Evolutionary conservation across 2,113 vertebrate genomes (phyloP), one percentile per base, ranked within the genome.

Genomic region (Macrotus californicus): DNA sequence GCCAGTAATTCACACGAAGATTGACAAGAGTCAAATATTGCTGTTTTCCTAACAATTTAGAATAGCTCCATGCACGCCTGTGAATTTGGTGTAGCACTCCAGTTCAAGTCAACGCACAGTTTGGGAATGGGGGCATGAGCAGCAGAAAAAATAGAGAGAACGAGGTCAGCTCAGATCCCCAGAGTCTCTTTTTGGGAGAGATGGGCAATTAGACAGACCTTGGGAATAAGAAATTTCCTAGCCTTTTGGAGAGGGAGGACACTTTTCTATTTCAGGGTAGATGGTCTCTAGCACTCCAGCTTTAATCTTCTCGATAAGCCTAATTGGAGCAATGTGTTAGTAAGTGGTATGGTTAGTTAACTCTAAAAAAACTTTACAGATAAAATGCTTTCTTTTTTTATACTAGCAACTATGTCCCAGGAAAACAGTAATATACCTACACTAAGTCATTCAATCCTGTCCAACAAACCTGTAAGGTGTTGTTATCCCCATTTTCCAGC

Each of bases 61-160:
- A 85, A n/a, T 50, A 9, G 46, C 36, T 22, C 12, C 7, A 0
- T 18, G 22, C 2, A 0, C 1, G 2, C 14, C 10, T 43, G 9
- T 31, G 34, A 80, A 18, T 22, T 64, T 87, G 34, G 2, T 6
- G 5, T 67, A 39, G 46, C 36, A 12, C 5, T 31, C 26, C 14
- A 21, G 22, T 5, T 14, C 36, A 12, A 31, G 18, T 54, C 7
- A 12, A 7, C 19, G 80, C 36, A 16, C 2, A 10, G 10, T 61
- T 52, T 46, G 67, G 24, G 39, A 46, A 86, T 43, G 22, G 5
- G 18, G 26, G 39, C 48, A 21, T 1, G 39, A 59, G 19, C 2
- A 88, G 6, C 22, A 16, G 6, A 21, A 21, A 64, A 64, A 85
- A 26, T 0, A 43, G 22, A 66, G 50, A 29, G 50, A 54, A 88